Evolutionary conservation across 1,140 invertebrate species (phyloP), one percentile per base, ranked within the genome.

Genomic region (Aphaenogaster rudis): DNA sequence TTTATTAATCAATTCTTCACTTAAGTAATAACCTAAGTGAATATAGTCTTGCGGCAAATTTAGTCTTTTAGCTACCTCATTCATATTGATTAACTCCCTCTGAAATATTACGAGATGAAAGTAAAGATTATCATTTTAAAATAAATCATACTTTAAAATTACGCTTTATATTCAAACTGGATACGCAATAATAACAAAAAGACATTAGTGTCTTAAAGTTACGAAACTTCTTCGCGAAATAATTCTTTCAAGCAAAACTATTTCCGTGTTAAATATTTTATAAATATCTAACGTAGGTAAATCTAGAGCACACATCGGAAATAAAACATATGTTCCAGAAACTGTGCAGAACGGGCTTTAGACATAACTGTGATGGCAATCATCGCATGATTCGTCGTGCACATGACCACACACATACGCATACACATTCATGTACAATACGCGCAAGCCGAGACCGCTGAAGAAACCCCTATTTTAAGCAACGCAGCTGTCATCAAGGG

Each of bases 381-480:
- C 84, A 66, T 13, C 15, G 67, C 9, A 42, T 78, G 67, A 89
- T 89, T 81, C 61, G 69, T 72, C 74, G 64, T 9, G 61, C 66
- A 48, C 66, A 45, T 13, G n/a, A 21, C 21, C 11, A 21, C 9
- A 28, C n/a, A 28, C 9, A 67, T 5, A 36, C 59, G 9, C n/a
- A 8, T 13, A 48, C 42, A 15, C 63, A 63, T 21, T 50, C 6
- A 28, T 33, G 63, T 61, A 87, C 64, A 88, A 69, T 50, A 87
- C 76, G 86, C n/a, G 57, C 54, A 88, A 63, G 36, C 48, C 59
- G 66, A 21, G 57, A 66, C 54, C 54, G 74, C 79, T 50, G 77
- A 90, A 52, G 48, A 52, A 86, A 88, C 86, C 90, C 89, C 88
- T 90, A 91, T 91, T 91, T 91, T 88, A 90, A 88, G 88, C 86